Evolutionary conservation across 1,140 invertebrate species (phyloP).

Genomic region (Centruroides sculpturatus): DNA sequence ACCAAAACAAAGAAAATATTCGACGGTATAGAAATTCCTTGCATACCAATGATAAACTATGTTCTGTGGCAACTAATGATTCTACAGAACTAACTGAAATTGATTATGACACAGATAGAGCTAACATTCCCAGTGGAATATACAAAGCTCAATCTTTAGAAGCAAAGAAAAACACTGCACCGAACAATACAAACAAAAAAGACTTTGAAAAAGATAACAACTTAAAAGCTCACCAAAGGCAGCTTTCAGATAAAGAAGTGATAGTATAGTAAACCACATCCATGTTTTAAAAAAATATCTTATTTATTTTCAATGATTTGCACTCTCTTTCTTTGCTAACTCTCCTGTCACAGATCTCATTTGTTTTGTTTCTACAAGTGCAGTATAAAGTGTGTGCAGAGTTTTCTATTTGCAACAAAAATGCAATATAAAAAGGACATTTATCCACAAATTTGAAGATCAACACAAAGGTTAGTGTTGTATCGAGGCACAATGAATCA

Average conservation of each 20-base stretch:
- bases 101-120: constrained; percentile 18
- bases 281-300: too few species aligned
- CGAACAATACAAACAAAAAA: constrained; percentile 12
- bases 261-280: constrained; percentile 2
- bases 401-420: too few species aligned
- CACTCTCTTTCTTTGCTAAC: too few species aligned
- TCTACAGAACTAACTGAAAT: constrained; percentile 21
- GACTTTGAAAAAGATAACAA: constrained; percentile 17
- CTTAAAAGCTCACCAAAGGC: constrained; percentile 6
- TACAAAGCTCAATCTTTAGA: constrained; percentile 18
- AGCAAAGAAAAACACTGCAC: constrained; percentile 15
- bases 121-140: constrained; percentile 13
- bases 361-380: too few species aligned
- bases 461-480: too few species aligned
- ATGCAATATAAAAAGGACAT: too few species aligned
- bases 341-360: too few species aligned
- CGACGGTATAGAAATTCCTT: constrained; percentile 34
- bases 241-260: constrained; percentile 10
- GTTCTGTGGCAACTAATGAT: constrained; percentile 10
- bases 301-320: too few species aligned
- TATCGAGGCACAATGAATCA: too few species aligned
- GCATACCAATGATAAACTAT: constrained; percentile 12
- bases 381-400: too few species aligned
- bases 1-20: constrained; percentile 78
- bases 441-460: too few species aligned